These are phyloP conservation scores for Drosophila subquinaria DNA, from an alignment of 2,888 invertebrate species.

Conservation along the genomic window DNA sequence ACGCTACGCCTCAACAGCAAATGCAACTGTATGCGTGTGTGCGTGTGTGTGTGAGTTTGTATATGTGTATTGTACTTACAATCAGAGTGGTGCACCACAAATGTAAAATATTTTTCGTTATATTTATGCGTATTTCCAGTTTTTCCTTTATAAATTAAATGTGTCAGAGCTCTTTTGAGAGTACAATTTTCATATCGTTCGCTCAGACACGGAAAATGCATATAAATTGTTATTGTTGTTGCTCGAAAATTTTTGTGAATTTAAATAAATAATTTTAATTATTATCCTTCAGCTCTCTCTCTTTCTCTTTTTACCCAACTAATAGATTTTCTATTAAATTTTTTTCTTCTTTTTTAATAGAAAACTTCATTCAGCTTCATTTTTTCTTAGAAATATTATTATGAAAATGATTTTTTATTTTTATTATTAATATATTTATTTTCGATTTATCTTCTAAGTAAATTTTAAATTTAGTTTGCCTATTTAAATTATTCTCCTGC, in stretches of 20 bases:
- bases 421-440: too few relatives aligned
- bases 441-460: not conserved
- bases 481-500: not conserved
- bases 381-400: too few relatives aligned
- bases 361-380: too few relatives aligned
- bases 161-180: slow-evolving; percentile 49
- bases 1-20: slow-evolving; percentile 13
- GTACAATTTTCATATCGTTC: slow-evolving; percentile 31
- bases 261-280: slow-evolving; percentile 7
- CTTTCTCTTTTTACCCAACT: not conserved
- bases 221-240: slow-evolving; percentile 15
- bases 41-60: slow-evolving; percentile 25
- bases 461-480: not conserved
- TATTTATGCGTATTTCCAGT: slow-evolving; percentile 73
- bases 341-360: too few relatives aligned
- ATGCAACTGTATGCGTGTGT: not conserved
- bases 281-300: not conserved
- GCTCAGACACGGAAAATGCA: slow-evolving; percentile 35
- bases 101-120: slow-evolving; percentile 73
- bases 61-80: slow-evolving; percentile 41
- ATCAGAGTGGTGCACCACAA: slow-evolving; percentile 68
- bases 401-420: too few relatives aligned
- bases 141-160: slow-evolving; percentile 66
- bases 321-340: not conserved
- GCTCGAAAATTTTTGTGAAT: not conserved